These are phyloP conservation scores for Hydrocynus forskahlii DNA, from an alignment of 2,797 vertebrate species.

Conservation along the genomic window DNA sequence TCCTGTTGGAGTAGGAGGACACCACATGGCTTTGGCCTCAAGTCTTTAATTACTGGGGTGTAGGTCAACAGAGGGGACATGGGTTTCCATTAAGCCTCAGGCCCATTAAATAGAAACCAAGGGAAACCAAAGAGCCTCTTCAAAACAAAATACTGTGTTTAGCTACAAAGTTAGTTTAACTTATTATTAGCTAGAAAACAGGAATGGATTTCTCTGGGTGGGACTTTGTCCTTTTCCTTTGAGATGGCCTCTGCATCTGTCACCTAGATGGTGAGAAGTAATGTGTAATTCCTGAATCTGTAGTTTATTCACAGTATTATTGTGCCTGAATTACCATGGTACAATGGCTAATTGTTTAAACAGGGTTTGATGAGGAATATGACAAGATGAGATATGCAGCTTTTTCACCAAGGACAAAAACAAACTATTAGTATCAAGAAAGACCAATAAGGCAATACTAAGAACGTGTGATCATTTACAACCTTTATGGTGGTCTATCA, in stretches of 20 bases:
- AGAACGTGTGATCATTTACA: slow-evolving; percentile 11
- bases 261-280: not conserved
- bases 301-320: not conserved
- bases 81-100: slow-evolving; percentile 49
- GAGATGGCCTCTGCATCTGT: not conserved
- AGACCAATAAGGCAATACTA: slow-evolving; percentile 16
- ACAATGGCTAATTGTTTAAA: not conserved
- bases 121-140: slow-evolving; percentile 24
- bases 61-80: slow-evolving; percentile 44
- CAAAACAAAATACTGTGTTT: slow-evolving; percentile 18
- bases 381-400: not conserved
- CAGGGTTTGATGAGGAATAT: not conserved
- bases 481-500: slow-evolving; percentile 19
- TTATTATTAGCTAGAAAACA: slow-evolving; percentile 3
- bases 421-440: not conserved
- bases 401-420: slow-evolving; percentile 6
- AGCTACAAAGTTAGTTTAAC: not conserved
- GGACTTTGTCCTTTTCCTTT: not conserved
- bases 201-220: not conserved
- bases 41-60: slow-evolving; percentile 61
- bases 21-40: slow-evolving; percentile 51
- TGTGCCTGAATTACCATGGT: not conserved
- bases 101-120: slow-evolving; percentile 48
- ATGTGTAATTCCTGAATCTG: not conserved
- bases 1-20: slow-evolving; percentile 55